Conservation (phyloP, 2,888 invertebrate species). For the Chironomus tentans region DNA sequence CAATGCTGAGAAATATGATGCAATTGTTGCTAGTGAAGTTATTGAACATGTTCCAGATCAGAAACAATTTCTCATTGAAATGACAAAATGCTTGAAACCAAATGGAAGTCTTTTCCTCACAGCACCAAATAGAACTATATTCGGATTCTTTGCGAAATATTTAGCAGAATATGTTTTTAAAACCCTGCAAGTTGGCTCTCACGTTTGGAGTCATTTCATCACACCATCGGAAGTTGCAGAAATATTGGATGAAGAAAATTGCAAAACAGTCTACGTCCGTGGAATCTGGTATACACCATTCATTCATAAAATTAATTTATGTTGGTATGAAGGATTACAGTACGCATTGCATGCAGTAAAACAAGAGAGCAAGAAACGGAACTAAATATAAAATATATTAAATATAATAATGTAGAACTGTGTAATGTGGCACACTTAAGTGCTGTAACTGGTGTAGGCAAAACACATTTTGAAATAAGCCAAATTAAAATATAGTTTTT, state of each 20-base stretch:
- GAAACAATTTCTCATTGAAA: constrained; percentile 56
- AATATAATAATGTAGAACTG: too few species aligned
- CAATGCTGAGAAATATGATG: constrained; percentile 57
- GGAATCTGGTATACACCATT: not conserved
- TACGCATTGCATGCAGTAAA: constrained; percentile 81
- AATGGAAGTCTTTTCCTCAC: constrained; percentile 62
- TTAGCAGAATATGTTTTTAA: constrained; percentile 70
- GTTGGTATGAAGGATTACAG: constrained; percentile 48
- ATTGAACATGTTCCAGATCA: constrained; percentile 77
- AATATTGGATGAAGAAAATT: not conserved
- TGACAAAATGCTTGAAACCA: constrained; percentile 50
- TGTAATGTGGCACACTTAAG: too few species aligned
- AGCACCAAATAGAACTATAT: constrained; percentile 52
- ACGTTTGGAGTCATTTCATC: constrained; percentile 32
- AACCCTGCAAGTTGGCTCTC: constrained; percentile 73
- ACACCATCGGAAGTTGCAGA: not conserved
- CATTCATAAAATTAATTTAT: too few species aligned
- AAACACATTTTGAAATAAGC: too few species aligned
- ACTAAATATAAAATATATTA: too few species aligned
- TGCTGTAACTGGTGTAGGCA: too few species aligned
- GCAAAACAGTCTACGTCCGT: not conserved
- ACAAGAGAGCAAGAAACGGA: not conserved
- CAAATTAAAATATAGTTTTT: too few species aligned
- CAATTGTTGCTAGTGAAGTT: constrained; percentile 79
- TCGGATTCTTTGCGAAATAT: constrained; percentile 57